Evolutionary conservation across 2,888 invertebrate genomes (phyloP).

Genomic region (Dicranocentrus wangi): DNA sequence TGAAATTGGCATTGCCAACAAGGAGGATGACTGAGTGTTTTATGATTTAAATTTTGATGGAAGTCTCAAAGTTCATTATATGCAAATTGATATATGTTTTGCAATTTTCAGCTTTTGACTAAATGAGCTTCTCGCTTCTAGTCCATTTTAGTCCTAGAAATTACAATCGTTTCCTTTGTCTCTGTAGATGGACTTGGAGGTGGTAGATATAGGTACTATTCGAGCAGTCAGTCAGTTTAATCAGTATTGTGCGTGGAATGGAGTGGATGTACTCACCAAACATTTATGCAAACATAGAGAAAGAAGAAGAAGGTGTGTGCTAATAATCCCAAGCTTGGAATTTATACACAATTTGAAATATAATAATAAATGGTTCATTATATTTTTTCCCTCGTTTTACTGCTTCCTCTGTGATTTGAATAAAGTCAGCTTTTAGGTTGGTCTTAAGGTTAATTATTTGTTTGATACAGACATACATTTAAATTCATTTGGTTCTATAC

Average conservation of each 20-base stretch:
- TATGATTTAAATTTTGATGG: slow-evolving; percentile 3
- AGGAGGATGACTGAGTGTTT: no score
- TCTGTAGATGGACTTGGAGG: no score
- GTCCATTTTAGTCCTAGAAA: background rate
- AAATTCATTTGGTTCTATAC: slow-evolving; percentile 13
- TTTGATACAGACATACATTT: slow-evolving; percentile 13
- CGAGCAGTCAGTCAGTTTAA: no score
- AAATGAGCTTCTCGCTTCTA: background rate
- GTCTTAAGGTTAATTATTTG: slow-evolving; percentile 10
- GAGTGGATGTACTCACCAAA: no score
- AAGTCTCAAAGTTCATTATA: slow-evolving; percentile 1
- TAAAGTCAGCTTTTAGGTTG: background rate
- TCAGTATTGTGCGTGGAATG: no score
- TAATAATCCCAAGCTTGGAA: no score
- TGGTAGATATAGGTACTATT: no score
- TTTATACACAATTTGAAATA: no score
- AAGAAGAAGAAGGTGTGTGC: no score
- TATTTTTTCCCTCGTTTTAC: background rate
- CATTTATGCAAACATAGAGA: no score
- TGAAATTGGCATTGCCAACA: no score
- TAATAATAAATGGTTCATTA: no score
- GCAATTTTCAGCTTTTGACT: background rate
- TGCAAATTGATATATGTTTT: background rate
- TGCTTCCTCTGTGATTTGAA: slow-evolving; percentile 39
- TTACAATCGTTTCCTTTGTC: background rate